These are phyloP conservation scores for Gastrophysa polygoni DNA, from an alignment of 2,888 invertebrate species.

Conservation along the genomic window DNA sequence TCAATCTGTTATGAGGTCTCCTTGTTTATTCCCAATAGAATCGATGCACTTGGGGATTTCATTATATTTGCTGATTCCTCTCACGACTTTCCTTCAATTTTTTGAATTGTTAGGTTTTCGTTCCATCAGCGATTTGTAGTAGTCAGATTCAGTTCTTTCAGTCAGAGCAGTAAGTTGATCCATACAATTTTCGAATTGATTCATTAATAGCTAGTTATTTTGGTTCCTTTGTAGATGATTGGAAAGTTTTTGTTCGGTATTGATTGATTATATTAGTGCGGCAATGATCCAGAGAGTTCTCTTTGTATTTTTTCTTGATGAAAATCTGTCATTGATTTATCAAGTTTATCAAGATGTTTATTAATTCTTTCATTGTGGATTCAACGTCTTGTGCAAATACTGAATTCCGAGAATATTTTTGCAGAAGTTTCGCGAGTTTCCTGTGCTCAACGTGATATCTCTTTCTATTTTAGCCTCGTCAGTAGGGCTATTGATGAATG, in stretches of 20 bases:
- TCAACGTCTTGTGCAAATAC: conserved; percentile 8
- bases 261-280: conserved; percentile 1
- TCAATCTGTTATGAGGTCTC: neutral
- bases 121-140: neutral
- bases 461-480: conserved; percentile 3
- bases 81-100: neutral
- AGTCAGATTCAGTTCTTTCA: neutral
- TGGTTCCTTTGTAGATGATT: neutral
- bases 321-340: conserved; percentile 5
- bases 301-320: conserved; percentile 5
- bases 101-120: neutral
- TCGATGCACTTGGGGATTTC: neutral
- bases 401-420: neutral
- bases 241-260: neutral
- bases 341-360: conserved; percentile 5
- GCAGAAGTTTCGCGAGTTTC: conserved; percentile 9
- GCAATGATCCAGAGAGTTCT: neutral
- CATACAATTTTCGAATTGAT: neutral
- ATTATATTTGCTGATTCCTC: neutral
- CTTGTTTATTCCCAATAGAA: conserved; percentile 8
- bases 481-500: conserved; percentile 12
- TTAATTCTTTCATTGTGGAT: neutral
- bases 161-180: neutral
- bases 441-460: neutral
- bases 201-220: neutral